phyloP scores from a whole-genome alignment of 2,797 vertebrate species.

The Protosalanx chinensis region DNA sequence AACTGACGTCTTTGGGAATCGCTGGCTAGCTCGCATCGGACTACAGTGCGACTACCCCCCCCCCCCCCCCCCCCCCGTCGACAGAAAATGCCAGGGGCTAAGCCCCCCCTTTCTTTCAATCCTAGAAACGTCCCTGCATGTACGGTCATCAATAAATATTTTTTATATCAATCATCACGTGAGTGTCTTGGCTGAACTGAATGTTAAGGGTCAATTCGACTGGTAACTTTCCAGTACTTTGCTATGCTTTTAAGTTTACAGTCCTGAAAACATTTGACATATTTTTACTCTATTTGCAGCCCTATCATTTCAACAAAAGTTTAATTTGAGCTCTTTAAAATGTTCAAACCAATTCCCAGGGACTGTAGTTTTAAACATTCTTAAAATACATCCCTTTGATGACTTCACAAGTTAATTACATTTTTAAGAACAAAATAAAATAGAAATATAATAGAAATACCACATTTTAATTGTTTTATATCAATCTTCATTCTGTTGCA shows the following conservation, averaged over 20 bases:
- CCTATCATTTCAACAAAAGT: not conserved
- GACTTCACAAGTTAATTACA: conserved; percentile 7
- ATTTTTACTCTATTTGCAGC: conserved; percentile 9
- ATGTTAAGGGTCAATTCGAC: conserved; percentile 36
- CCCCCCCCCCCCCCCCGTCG: too few relatives aligned
- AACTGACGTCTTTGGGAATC: too few relatives aligned
- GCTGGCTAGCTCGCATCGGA: too few relatives aligned
- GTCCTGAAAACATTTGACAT: conserved; percentile 1
- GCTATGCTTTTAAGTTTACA: not conserved
- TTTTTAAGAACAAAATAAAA: conserved; percentile 20
- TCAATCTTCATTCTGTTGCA: too few relatives aligned
- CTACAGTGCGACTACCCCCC: too few relatives aligned
- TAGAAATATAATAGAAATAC: conserved; percentile 37
- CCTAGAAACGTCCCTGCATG: too few relatives aligned
- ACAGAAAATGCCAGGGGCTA: too few relatives aligned
- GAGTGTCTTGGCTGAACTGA: too few relatives aligned
- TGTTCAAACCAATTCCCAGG: conserved; percentile 2
- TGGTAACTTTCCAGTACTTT: conserved; percentile 5
- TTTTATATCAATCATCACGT: too few relatives aligned
- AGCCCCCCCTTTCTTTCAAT: too few relatives aligned
- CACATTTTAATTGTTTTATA: too few relatives aligned
- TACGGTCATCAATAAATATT: too few relatives aligned
- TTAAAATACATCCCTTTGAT: conserved; percentile 28
- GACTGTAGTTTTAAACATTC: conserved; percentile 6
- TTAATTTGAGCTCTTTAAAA: conserved; percentile 10